Percentiles rank a stretch among this genome's conserved stretches.
phyloP scores from a whole-genome alignment of 2,113 vertebrate species.

The Ovis canadensis region DNA sequence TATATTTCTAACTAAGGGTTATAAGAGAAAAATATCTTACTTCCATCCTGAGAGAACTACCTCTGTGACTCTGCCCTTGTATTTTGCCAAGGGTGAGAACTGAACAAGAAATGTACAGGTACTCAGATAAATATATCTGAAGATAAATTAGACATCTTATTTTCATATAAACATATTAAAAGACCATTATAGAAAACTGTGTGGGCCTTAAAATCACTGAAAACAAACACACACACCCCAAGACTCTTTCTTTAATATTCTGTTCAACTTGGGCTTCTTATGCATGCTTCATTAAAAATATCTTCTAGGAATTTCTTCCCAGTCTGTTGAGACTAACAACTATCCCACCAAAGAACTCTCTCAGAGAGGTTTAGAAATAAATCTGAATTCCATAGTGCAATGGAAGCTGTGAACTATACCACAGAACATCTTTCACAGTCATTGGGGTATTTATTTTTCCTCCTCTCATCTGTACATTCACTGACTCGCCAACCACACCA shows the following conservation, averaged over 20 bases:
- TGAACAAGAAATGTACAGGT: not conserved
- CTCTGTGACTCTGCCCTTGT: not conserved
- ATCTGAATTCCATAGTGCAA: slow-evolving; percentile 52
- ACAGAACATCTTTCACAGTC: slow-evolving; percentile 56
- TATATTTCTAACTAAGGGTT: not conserved
- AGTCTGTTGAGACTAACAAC: slow-evolving; percentile 69
- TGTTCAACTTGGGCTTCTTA: slow-evolving; percentile 23
- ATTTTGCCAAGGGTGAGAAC: not conserved
- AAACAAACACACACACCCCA: not conserved
- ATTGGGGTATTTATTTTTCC: slow-evolving; percentile 17
- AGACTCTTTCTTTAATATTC: slow-evolving; percentile 60
- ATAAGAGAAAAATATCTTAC: not conserved
- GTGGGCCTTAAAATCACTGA: not conserved
- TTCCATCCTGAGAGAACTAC: not conserved
- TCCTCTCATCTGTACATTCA: slow-evolving; percentile 17
- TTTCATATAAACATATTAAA: not conserved
- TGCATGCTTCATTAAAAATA: slow-evolving; percentile 67
- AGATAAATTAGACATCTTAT: not conserved
- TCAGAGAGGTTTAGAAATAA: slow-evolving; percentile 69
- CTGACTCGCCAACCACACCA: slow-evolving; percentile 20
- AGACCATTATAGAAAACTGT: not conserved
- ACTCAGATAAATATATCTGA: not conserved
- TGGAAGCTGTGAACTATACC: slow-evolving; percentile 60
- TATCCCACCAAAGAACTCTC: slow-evolving; percentile 61
- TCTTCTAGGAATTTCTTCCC: slow-evolving; percentile 47